Evolutionary conservation across 2,797 vertebrate species (phyloP).

Genomic region (Toxotes lorentzi): DNA sequence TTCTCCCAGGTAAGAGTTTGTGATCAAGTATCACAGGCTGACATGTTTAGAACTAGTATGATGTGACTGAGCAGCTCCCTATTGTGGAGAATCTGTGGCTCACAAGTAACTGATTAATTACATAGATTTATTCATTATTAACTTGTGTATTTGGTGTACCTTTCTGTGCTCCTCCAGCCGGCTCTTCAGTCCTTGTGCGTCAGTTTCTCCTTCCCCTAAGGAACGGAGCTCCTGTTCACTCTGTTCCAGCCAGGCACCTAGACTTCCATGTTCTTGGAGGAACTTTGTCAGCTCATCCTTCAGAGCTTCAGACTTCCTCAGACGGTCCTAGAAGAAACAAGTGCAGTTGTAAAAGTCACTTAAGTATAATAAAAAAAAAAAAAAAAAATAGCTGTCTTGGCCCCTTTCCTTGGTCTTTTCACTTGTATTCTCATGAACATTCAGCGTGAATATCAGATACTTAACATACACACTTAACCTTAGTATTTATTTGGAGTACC

Average conservation of each 20-base stretch:
- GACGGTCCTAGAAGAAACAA: constrained; percentile 62
- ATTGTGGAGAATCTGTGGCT: constrained; percentile 13
- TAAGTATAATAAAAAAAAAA: background rate
- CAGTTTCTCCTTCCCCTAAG: constrained; percentile 82
- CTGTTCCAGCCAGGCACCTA: constrained; percentile 91
- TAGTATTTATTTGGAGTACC: constrained; percentile 47
- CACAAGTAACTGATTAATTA: background rate
- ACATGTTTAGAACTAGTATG: background rate
- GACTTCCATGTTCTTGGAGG: constrained; percentile 89
- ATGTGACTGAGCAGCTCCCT: background rate
- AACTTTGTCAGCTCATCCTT: constrained; percentile 94
- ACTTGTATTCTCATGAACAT: background rate
- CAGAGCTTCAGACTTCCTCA: constrained; percentile 89
- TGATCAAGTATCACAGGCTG: background rate
- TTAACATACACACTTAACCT: background rate
- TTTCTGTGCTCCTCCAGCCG: constrained; percentile 89
- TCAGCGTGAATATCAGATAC: background rate
- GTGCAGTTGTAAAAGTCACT: background rate
- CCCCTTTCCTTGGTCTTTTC: background rate
- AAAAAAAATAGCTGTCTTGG: background rate
- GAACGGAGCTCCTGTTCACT: constrained; percentile 89
- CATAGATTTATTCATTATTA: background rate
- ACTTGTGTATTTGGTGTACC: constrained; percentile 66
- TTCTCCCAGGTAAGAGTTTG: constrained; percentile 25
- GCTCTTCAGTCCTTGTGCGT: constrained; percentile 83